Conservation (phyloP, 2,113 vertebrate genomes). For the Setophaga petechia region DNA sequence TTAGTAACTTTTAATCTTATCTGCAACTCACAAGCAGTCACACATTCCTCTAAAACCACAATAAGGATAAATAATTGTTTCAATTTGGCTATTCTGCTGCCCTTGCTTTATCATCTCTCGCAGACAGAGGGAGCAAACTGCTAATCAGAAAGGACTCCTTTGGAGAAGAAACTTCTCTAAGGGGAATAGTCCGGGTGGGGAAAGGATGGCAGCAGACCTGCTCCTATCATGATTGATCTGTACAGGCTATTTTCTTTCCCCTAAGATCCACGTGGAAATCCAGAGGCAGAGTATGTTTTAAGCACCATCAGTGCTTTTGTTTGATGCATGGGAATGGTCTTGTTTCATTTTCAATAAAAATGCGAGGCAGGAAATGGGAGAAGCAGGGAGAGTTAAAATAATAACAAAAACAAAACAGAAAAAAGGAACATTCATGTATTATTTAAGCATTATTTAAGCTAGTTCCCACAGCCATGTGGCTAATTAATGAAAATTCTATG, state of each 20-base stretch:
- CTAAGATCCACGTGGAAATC: not conserved
- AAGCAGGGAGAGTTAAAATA: not conserved
- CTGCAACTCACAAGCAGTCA: not conserved
- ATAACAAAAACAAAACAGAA: not conserved
- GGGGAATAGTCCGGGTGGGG: not conserved
- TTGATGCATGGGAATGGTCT: not conserved
- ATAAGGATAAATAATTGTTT: not conserved
- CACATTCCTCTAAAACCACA: not conserved
- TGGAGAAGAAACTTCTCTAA: not conserved
- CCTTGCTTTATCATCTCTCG: slow-evolving; percentile 36
- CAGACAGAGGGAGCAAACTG: slow-evolving; percentile 67
- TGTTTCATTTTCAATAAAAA: not conserved
- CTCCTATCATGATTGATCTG: not conserved
- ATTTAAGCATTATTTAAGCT: not conserved
- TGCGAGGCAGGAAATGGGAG: not conserved
- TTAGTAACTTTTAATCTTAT: not conserved
- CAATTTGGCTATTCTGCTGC: not conserved
- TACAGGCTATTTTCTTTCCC: not conserved
- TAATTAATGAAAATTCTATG: not conserved
- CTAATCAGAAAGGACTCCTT: not conserved
- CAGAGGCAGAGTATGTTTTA: not conserved
- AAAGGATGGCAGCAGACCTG: not conserved
- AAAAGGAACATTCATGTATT: not conserved
- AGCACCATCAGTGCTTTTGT: not conserved
- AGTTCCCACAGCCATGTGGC: not conserved